A percentile compares a stretch with the other conserved stretches of the same genome.
phyloP scores from a whole-genome alignment of 2,888 invertebrate genomes.

The Melieria omissa region DNA sequence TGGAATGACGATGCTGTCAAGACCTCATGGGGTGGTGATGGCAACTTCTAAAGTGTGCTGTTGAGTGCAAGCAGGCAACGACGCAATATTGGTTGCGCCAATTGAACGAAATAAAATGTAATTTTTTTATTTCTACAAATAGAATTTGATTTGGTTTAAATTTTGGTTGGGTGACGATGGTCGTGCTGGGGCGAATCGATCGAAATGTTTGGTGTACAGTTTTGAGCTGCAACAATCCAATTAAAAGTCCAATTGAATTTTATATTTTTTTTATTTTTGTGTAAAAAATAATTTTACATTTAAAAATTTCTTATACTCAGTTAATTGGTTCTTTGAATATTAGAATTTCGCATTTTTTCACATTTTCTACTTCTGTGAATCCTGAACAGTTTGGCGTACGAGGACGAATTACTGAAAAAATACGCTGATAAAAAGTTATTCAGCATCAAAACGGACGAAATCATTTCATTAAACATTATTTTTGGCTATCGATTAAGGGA shows the following conservation, averaged over 20 bases:
- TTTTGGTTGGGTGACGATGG: not conserved
- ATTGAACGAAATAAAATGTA: constrained; percentile 43
- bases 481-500: not conserved
- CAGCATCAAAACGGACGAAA: constrained; percentile 12
- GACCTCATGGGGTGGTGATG: constrained; percentile 67
- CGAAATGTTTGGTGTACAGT: not conserved
- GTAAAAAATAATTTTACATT: constrained; percentile 49
- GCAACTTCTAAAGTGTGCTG: constrained; percentile 61
- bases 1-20: constrained; percentile 67
- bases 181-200: too few relatives aligned
- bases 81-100: not conserved
- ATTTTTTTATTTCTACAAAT: constrained; percentile 37
- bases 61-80: not conserved
- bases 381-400: too few relatives aligned
- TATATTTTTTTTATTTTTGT: constrained; percentile 34
- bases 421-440: not conserved
- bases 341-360: too few relatives aligned
- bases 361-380: too few relatives aligned
- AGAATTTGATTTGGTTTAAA: not conserved
- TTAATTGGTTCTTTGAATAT: constrained; percentile 7
- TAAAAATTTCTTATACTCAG: constrained; percentile 17
- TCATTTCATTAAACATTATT: not conserved
- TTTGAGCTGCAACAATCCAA: not conserved
- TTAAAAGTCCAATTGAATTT: constrained; percentile 12
- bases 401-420: not conserved